A percentile compares a stretch with the other conserved stretches of the same genome.
phyloP scores from a whole-genome alignment of 2,797 vertebrate genomes.

The Poecilia velifera region DNA sequence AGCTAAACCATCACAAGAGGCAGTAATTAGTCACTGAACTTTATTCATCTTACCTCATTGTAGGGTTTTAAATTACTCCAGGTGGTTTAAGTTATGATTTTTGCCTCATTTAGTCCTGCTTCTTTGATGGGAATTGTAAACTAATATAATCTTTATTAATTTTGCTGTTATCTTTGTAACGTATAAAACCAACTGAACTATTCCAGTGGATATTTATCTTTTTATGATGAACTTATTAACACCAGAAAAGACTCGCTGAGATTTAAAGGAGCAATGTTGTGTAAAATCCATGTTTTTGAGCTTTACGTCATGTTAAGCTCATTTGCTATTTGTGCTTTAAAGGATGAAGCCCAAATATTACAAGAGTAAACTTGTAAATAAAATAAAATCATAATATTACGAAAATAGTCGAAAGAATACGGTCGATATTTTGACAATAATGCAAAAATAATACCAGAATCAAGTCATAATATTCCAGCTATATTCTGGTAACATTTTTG shows the following conservation, averaged over 20 bases:
- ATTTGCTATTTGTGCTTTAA: too few relatives aligned
- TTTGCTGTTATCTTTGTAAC: background rate
- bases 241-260: background rate
- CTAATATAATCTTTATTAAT: background rate
- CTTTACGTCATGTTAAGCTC: too few relatives aligned
- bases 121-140: background rate
- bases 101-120: background rate
- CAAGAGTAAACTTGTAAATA: too few relatives aligned
- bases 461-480: too few relatives aligned
- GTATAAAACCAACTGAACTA: background rate
- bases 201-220: background rate
- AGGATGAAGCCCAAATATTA: too few relatives aligned
- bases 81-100: conserved; percentile 1
- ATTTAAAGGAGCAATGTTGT: background rate
- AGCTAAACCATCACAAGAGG: conserved; percentile 24
- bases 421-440: too few relatives aligned
- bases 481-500: too few relatives aligned
- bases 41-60: conserved; percentile 1
- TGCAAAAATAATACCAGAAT: too few relatives aligned
- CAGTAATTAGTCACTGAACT: conserved; percentile 14
- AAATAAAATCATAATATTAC: too few relatives aligned
- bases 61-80: background rate
- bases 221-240: background rate
- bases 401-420: too few relatives aligned
- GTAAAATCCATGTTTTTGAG: background rate